These are phyloP conservation scores for Tinea pellionella DNA, from an alignment of 2,888 invertebrate genomes.

Conservation along the genomic window DNA sequence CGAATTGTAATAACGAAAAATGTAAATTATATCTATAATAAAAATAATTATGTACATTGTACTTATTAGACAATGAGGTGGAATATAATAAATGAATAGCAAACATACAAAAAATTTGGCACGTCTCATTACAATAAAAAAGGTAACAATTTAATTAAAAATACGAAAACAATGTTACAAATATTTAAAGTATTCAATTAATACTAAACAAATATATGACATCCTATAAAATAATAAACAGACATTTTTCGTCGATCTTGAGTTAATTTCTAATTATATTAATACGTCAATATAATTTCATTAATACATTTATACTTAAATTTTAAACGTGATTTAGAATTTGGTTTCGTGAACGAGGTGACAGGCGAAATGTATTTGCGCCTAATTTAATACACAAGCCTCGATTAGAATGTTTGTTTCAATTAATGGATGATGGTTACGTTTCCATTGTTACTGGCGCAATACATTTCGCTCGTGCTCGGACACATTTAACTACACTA, in stretches of 20 bases:
- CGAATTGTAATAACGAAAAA: neutral
- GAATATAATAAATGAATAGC: neutral
- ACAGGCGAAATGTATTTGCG: conserved; percentile 7
- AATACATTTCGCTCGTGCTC: conserved; percentile 30
- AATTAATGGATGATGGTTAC: neutral
- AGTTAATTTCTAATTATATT: neutral
- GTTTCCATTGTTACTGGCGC: neutral
- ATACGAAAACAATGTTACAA: neutral
- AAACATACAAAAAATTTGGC: neutral
- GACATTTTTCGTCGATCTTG: neutral
- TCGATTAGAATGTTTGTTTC: neutral
- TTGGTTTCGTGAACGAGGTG: conserved; percentile 48
- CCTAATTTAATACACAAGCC: neutral
- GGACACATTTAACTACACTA: conserved; percentile 42
- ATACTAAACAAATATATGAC: neutral
- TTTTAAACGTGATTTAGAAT: conserved; percentile 63
- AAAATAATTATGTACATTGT: no score
- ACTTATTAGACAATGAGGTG: neutral
- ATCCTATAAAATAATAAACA: neutral
- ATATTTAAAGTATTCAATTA: neutral
- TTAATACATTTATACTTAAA: conserved; percentile 34
- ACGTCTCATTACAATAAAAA: neutral
- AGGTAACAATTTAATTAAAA: conserved; percentile 21
- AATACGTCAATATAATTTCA: conserved; percentile 32
- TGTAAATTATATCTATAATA: neutral